Evolutionary conservation across 1,140 invertebrate genomes (phyloP).

Genomic region (Drosophila pectinifera): DNA sequence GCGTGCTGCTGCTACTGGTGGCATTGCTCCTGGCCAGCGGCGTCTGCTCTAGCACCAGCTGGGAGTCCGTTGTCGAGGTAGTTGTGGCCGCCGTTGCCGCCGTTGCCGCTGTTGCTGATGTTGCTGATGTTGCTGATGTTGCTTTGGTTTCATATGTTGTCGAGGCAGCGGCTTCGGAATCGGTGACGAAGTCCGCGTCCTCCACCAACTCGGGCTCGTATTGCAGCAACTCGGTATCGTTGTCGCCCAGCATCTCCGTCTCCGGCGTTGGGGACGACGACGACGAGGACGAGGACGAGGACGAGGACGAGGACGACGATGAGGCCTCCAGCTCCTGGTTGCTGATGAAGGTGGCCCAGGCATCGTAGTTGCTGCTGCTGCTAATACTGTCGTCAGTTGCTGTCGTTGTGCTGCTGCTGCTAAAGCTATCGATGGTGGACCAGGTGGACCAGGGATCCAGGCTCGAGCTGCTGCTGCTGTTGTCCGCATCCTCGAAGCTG

Average conservation of each 20-base stretch:
- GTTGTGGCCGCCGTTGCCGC: slow-evolving; percentile 46
- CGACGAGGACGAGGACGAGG: slow-evolving; percentile 6
- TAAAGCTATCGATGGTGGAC: slow-evolving; percentile 67
- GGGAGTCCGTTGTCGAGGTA: slow-evolving; percentile 42
- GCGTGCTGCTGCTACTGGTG: slow-evolving; percentile 32
- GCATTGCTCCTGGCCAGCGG: slow-evolving; percentile 42
- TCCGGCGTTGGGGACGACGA: slow-evolving; percentile 37
- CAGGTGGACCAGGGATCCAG: slow-evolving; percentile 65
- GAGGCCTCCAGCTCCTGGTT: slow-evolving; percentile 62
- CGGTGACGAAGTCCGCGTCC: slow-evolving; percentile 13
- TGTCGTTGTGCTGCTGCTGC: slow-evolving; percentile 60
- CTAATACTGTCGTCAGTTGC: slow-evolving; percentile 73
- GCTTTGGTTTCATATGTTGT: slow-evolving; percentile 72
- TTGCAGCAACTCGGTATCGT: slow-evolving; percentile 62
- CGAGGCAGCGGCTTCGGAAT: slow-evolving; percentile 33
- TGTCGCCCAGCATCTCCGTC: slow-evolving; percentile 26
- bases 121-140: slow-evolving; percentile 68
- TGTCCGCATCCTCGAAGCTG: slow-evolving; percentile 31
- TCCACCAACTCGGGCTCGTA: slow-evolving; percentile 65
- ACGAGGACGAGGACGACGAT: slow-evolving; percentile 7
- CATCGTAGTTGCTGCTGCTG: slow-evolving; percentile 68
- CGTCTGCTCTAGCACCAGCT: slow-evolving; percentile 68
- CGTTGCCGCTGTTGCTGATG: slow-evolving; percentile 50
- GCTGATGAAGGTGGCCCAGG: slow-evolving; percentile 64
- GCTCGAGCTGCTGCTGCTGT: slow-evolving; percentile 58